These are phyloP conservation scores for Tokudaia muenninki DNA, from an alignment of 2,797 vertebrate species.

Conservation along the genomic window DNA sequence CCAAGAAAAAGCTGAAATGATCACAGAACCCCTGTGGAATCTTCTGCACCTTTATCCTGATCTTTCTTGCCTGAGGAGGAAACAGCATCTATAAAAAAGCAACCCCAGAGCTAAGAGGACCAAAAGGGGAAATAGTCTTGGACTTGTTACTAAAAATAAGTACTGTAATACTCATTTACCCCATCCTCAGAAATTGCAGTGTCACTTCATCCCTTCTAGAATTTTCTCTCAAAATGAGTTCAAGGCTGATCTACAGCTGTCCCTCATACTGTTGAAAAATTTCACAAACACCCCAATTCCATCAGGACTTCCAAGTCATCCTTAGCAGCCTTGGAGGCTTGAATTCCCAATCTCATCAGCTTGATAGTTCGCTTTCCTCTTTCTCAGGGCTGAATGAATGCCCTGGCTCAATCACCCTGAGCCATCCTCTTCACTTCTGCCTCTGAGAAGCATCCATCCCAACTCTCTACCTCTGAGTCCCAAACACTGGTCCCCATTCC, in stretches of 20 bases:
- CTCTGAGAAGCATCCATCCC: neutral
- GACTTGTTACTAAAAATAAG: slow-evolving; percentile 5
- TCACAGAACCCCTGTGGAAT: neutral
- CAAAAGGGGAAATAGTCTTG: slow-evolving; percentile 11
- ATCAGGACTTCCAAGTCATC: neutral
- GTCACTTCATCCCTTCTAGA: slow-evolving; percentile 17
- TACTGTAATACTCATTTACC: neutral
- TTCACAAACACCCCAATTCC: neutral
- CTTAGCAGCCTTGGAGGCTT: neutral
- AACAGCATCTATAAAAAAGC: slow-evolving; percentile 7
- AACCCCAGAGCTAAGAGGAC: slow-evolving; percentile 38
- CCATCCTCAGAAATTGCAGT: slow-evolving; percentile 45
- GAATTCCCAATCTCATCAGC: neutral
- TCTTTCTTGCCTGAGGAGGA: slow-evolving; percentile 39
- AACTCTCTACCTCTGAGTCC: neutral
- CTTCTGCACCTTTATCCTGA: neutral
- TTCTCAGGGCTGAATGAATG: neutral
- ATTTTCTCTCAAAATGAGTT: slow-evolving; percentile 27
- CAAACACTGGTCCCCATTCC: neutral
- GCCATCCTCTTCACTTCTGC: neutral
- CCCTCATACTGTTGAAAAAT: slow-evolving; percentile 15
- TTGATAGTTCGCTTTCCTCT: neutral
- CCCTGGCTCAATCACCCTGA: neutral
- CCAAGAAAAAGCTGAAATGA: neutral
- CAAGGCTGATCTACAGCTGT: slow-evolving; percentile 10